These are phyloP conservation scores for Papilio protenor DNA, from an alignment of 2,888 invertebrate species.

Conservation along the genomic window DNA sequence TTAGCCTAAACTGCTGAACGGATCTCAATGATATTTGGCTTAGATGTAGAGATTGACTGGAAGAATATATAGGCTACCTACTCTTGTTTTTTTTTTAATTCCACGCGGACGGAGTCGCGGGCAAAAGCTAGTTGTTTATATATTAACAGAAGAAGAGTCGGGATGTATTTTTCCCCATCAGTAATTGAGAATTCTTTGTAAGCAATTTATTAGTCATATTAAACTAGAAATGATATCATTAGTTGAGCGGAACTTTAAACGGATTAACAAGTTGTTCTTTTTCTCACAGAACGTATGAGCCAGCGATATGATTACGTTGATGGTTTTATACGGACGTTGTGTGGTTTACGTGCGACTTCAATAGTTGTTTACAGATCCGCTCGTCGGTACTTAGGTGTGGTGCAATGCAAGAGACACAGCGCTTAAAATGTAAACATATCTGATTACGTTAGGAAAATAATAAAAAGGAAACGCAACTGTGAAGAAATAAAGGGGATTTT, in stretches of 20 bases:
- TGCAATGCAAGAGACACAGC: slow-evolving; percentile 4
- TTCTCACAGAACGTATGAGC: slow-evolving; percentile 4
- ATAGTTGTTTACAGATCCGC: slow-evolving; percentile 61
- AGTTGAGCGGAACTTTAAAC: slow-evolving; percentile 24
- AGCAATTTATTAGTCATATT: slow-evolving; percentile 51
- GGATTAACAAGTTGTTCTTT: slow-evolving; percentile 33
- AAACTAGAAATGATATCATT: slow-evolving; percentile 41
- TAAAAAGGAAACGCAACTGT: no score
- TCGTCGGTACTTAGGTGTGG: slow-evolving; percentile 16
- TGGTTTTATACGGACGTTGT: slow-evolving; percentile 55
- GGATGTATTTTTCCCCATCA: slow-evolving; percentile 8
- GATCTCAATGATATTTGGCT: no score
- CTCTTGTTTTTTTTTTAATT: no score
- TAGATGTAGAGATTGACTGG: no score
- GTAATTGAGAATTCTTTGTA: slow-evolving; percentile 19
- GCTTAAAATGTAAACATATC: background rate
- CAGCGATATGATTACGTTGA: slow-evolving; percentile 47
- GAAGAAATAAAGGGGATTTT: no score
- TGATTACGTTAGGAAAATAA: background rate
- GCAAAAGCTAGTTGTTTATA: background rate
- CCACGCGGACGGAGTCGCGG: no score
- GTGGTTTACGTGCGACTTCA: slow-evolving; percentile 59
- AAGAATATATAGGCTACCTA: no score
- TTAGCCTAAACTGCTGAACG: no score
- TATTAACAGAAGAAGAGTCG: background rate